Evolutionary conservation across 2,797 vertebrate species (phyloP).

Genomic region (Sebastes variabilis): DNA sequence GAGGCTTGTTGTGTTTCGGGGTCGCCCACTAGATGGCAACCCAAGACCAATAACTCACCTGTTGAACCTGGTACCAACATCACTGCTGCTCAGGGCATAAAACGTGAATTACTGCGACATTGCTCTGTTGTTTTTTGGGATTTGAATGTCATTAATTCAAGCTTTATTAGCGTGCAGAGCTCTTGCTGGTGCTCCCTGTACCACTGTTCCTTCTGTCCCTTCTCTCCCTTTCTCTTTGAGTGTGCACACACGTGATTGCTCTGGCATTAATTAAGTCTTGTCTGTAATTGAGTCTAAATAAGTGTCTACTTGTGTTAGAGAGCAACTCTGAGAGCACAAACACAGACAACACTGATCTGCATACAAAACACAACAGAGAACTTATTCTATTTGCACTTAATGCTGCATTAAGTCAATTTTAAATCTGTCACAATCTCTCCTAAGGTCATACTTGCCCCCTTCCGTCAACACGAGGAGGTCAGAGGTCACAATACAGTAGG

Average conservation of each 20-base stretch:
- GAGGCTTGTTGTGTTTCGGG: not conserved
- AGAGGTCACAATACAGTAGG: not conserved
- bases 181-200: constrained; percentile 30
- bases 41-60: not conserved
- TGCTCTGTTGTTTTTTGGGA: constrained; percentile 22
- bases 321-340: constrained; percentile 50
- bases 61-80: not conserved
- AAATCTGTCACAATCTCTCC: not conserved
- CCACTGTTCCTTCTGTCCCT: not conserved
- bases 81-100: not conserved
- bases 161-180: constrained; percentile 55
- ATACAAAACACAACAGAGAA: constrained; percentile 6
- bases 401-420: not conserved
- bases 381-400: not conserved
- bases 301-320: constrained; percentile 53
- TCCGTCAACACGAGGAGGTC: not conserved
- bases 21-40: constrained; percentile 55
- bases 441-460: not conserved
- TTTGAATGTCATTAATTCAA: constrained; percentile 58
- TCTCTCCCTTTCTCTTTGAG: not conserved
- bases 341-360: constrained; percentile 36
- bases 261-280: constrained; percentile 53
- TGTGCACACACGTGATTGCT: not conserved
- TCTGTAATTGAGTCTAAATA: constrained; percentile 66
- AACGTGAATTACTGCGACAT: constrained; percentile 7